Base-by-base conservation (phyloP, 2,797 vertebrate species). In the Oryzias dopingdopingensis region DNA sequence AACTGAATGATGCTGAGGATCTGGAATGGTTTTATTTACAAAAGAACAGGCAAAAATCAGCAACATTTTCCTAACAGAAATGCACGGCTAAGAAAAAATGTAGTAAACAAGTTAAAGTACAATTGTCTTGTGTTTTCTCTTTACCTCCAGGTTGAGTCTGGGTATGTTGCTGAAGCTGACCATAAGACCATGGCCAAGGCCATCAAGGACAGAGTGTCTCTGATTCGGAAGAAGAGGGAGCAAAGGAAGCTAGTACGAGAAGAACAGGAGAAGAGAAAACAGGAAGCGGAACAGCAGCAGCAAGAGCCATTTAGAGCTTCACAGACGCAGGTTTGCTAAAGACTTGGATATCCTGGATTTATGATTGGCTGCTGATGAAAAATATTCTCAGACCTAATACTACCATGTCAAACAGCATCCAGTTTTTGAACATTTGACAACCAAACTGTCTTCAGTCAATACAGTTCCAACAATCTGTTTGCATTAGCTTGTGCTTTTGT, bases 131-230 rank as follows among this genome's bases (percentile, higher is more conserved):
- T 20, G 42, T 40, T 53, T 40, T 49, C 3, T 5, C 4, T 23
- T 42, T 2, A 8, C 52, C 6, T 3, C 1, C 86, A 99, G 97
- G 96, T 98, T 60, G 97, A 98, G 70, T 98, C 97, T 58, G 96
- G 96, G 51, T 98, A 97, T 63, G 96, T 99, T 65, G 97, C 96
- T 57, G 97, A 98, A 83, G 95, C 94, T 12, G 97, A 99, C 91
- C 96, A 98, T 76, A 99, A 99, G 92, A 99, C 97, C 40, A 98
- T 99, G 95, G 96, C 97, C 48, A 99, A 99, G 87, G 97, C 97
- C 18, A 98, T 99, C 90, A 98, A 96, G 85, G 97, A 98, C 77
- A 93, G 97, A 0, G 97, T 98, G 29, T 96, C 96, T 46, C 84
- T 99, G 90, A 98, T 99, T 83, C 93, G 92, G 63, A 93, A 95